Percentiles rank a stretch among this genome's conserved stretches.
phyloP scores from a whole-genome alignment of 2,797 vertebrate genomes.

The Pseudopleuronectes americanus region DNA sequence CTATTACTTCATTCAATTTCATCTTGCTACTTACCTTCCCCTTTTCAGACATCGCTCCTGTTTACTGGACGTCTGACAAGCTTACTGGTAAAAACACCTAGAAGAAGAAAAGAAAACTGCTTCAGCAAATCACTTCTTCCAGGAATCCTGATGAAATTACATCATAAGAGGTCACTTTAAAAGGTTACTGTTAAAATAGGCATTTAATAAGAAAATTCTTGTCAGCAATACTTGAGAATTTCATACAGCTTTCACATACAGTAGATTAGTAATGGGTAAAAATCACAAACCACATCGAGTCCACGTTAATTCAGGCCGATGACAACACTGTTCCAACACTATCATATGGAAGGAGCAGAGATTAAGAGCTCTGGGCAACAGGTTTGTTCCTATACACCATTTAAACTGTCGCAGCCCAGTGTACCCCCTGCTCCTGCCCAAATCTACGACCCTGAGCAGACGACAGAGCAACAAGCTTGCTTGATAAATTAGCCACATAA shows the following conservation, averaged over 20 bases:
- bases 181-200: too few relatives aligned
- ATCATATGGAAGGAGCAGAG: constrained; percentile 21
- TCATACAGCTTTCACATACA: too few relatives aligned
- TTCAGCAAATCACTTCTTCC: background rate
- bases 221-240: too few relatives aligned
- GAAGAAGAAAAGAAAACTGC: background rate
- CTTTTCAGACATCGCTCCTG: constrained; percentile 88
- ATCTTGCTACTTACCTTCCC: constrained; percentile 85
- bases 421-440: constrained; percentile 6
- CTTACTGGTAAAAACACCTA: constrained; percentile 52
- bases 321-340: background rate
- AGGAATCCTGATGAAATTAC: background rate
- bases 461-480: constrained; percentile 58
- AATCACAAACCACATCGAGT: background rate
- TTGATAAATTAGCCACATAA: constrained; percentile 72
- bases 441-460: constrained; percentile 43
- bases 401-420: constrained; percentile 24
- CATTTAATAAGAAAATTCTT: too few relatives aligned
- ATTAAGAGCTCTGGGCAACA: constrained; percentile 35
- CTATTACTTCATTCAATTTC: background rate
- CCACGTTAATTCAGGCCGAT: background rate
- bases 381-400: constrained; percentile 50
- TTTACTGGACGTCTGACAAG: constrained; percentile 50
- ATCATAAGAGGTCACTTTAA: background rate
- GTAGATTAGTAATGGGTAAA: too few relatives aligned